A percentile compares a stretch with the other conserved stretches of the same genome.
These are phyloP conservation scores for Scelioninae gen. 1 DNA, from an alignment of 2,888 invertebrate genomes.

Conservation along the genomic window DNA sequence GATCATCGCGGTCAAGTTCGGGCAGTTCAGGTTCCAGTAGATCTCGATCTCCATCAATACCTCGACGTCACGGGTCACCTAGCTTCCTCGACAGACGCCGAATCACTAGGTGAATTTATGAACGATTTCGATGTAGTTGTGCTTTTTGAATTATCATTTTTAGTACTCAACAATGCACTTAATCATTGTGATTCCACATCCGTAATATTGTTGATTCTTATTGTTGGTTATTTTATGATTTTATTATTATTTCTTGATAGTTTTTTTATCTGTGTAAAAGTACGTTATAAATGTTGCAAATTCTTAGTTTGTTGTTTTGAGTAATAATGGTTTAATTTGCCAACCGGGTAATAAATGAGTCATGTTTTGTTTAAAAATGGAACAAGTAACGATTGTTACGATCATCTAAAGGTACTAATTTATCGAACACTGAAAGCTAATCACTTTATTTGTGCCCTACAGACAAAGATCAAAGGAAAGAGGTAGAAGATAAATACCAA, in stretches of 20 bases:
- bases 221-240: conserved; percentile 59
- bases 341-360: neutral
- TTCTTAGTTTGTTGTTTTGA: neutral
- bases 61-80: conserved; percentile 95
- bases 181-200: conserved; percentile 73
- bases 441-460: conserved; percentile 79
- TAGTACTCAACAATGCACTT: conserved; percentile 72
- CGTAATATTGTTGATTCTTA: conserved; percentile 71
- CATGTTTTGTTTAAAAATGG: neutral
- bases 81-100: conserved; percentile 96
- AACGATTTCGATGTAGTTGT: conserved; percentile 24
- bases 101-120: conserved; percentile 93
- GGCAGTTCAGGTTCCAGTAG: conserved; percentile 84
- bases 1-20: conserved; percentile 86
- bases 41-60: conserved; percentile 94
- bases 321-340: neutral
- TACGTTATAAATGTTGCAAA: neutral
- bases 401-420: neutral
- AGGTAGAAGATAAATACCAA: conserved; percentile 80
- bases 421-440: conserved; percentile 67
- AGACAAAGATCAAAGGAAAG: conserved; percentile 83
- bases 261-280: neutral
- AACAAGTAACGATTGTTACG: neutral
- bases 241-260: conserved; percentile 30
- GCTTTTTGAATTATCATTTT: conserved; percentile 60